A percentile compares a stretch with the other conserved stretches of the same genome.
Evolutionary conservation across 2,797 vertebrate genomes (phyloP).

Genomic region (Takifugu rubripes): DNA sequence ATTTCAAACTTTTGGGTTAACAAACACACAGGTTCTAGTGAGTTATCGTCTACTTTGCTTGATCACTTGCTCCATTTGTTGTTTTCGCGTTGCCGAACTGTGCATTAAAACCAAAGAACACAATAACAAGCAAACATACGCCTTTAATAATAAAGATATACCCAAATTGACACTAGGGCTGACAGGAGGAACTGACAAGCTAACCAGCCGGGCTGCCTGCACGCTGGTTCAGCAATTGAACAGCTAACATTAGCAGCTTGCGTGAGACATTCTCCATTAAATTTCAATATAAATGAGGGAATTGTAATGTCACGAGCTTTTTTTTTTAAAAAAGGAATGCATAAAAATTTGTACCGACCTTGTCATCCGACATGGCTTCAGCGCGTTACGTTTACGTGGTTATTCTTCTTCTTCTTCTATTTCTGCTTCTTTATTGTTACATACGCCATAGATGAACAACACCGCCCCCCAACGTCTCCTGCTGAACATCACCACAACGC

Average conservation of each 20-base stretch:
- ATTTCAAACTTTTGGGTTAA: too few species aligned
- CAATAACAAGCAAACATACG: too few species aligned
- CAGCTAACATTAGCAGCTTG: slow-evolving; percentile 1
- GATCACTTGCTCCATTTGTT: too few species aligned
- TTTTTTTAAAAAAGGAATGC: rapidly evolving
- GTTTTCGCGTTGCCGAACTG: too few species aligned
- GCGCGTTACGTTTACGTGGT: background rate
- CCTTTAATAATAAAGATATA: too few species aligned
- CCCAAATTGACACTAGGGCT: too few species aligned
- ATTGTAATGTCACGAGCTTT: background rate
- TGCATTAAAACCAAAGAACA: too few species aligned
- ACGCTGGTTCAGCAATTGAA: too few species aligned
- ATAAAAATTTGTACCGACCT: slow-evolving; percentile 45
- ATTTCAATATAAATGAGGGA: too few species aligned
- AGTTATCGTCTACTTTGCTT: too few species aligned
- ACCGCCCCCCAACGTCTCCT: slow-evolving; percentile 16
- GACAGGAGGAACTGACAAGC: slow-evolving; percentile 3
- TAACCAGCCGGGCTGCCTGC: background rate
- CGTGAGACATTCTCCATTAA: too few species aligned
- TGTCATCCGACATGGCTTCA: slow-evolving; percentile 51
- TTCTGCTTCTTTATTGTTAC: background rate
- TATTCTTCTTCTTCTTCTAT: slow-evolving; percentile 6
- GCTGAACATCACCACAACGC: background rate
- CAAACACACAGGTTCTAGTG: too few species aligned
- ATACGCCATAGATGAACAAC: background rate